Evolutionary conservation across 2,113 vertebrate genomes (phyloP), one percentile per base, ranked within the genome.

Genomic region (Stegastes partitus): DNA sequence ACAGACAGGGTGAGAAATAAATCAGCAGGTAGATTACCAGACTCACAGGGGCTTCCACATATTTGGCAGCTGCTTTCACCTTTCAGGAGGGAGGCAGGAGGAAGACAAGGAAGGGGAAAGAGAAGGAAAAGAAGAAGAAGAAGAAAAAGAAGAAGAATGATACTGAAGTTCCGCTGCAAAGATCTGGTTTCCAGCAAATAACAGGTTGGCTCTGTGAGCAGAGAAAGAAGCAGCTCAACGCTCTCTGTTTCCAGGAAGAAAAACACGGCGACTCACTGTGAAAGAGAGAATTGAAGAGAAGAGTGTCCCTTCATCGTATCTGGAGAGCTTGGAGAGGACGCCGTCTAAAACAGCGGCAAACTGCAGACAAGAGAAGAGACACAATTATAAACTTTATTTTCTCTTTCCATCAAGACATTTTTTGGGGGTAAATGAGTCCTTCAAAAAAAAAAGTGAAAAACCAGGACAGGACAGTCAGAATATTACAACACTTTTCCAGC

Each of bases 51-150:
- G 98, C 96, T 59, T 99, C 97, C 90, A 99, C 97, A 78, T 99
- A 99, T 92, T 98, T 99, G 93, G 97, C 96, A 77, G 98, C 97
- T 74, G 98, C 96, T 95, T 98, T 99, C 90, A 97, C 97, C 97
- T 99, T 94, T 77, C 11, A n/a, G 39, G 16, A 4, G 39, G 11
- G 86, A 82, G 87, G 85, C 77, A 77, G 23, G 26, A 10, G 51
- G 37, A 86, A 87, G 12, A 81, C 85, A 85, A 80, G n/a, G 25
- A 86, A 68, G 5, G 21, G 37, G 54, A 47, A 31, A 2, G 11
- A 7, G 7, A 19, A 77, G 26, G 84, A 86, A 85, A 18, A 86
- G n/a, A n/a, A 31, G 3, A 15, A 7, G 7, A 19, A 77, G 26
- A 85, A 86, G 86, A 18, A 86, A 90, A 83, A 86, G 57, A 91